phyloP scores from a whole-genome alignment of 2,797 vertebrate species.

The Potorous gilbertii region DNA sequence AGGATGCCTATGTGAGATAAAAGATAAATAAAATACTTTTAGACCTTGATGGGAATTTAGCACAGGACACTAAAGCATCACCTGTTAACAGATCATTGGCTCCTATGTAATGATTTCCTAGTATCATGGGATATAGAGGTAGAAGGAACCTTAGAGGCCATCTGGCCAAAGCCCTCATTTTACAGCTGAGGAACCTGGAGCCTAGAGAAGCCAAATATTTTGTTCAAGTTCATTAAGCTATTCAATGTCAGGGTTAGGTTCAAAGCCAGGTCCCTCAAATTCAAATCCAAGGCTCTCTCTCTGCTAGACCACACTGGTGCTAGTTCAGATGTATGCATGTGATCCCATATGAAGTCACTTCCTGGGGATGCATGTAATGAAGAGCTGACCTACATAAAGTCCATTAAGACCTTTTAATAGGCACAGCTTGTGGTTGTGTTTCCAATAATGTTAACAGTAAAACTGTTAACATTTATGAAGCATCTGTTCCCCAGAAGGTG shows the following conservation, averaged over 20 bases:
- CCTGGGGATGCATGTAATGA: accelerated
- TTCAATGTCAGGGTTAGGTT: background rate
- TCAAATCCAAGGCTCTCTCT: background rate
- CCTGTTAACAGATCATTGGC: background rate
- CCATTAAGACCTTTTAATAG: background rate
- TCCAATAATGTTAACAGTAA: background rate
- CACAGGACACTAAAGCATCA: background rate
- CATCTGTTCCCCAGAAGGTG: background rate
- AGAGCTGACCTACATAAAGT: background rate
- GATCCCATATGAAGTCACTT: background rate
- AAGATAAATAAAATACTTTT: too few relatives aligned
- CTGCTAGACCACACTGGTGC: background rate
- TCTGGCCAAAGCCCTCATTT: background rate
- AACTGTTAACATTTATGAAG: slow-evolving; percentile 1
- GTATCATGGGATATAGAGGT: background rate
- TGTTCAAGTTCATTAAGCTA: background rate
- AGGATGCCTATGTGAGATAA: background rate
- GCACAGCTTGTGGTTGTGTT: background rate
- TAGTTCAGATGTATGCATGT: background rate
- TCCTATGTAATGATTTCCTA: background rate
- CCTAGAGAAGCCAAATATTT: background rate
- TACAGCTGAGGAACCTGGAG: background rate
- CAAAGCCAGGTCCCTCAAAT: background rate
- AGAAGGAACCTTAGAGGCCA: background rate
- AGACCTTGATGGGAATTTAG: background rate